phyloP scores from a whole-genome alignment of 2,888 invertebrate species.

The Calameuta filiformis region DNA sequence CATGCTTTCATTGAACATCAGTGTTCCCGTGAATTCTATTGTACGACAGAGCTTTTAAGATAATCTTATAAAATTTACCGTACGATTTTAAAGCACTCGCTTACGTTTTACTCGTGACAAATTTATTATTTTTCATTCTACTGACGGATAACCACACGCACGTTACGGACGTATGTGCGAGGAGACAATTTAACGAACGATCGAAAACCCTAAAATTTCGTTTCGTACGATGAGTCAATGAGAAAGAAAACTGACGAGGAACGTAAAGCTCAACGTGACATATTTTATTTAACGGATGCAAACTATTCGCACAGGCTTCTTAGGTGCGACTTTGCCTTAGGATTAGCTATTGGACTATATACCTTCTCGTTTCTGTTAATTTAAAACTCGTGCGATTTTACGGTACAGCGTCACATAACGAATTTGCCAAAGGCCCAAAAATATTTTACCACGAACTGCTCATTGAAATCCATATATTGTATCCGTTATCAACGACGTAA shows the following conservation, averaged over 20 bases:
- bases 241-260: neutral
- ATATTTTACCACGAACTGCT: neutral
- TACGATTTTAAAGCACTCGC: neutral
- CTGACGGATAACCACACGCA: neutral
- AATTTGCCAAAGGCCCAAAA: neutral
- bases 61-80: neutral
- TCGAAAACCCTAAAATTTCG: neutral
- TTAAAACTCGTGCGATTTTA: neutral
- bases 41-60: too few relatives aligned
- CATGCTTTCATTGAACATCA: too few relatives aligned
- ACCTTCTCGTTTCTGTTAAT: neutral
- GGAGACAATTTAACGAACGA: neutral
- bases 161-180: neutral
- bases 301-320: conserved; percentile 48
- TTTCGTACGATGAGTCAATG: neutral
- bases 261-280: neutral
- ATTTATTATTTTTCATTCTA: neutral
- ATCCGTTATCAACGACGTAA: neutral
- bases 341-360: conserved; percentile 30
- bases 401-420: neutral
- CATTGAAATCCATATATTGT: neutral
- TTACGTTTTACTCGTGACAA: neutral
- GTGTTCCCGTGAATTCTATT: too few relatives aligned
- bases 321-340: conserved; percentile 42
- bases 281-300: neutral